Evolutionary conservation across 2,113 vertebrate genomes (phyloP), one percentile per base, ranked within the genome.

Genomic region (Pithys albifrons): DNA sequence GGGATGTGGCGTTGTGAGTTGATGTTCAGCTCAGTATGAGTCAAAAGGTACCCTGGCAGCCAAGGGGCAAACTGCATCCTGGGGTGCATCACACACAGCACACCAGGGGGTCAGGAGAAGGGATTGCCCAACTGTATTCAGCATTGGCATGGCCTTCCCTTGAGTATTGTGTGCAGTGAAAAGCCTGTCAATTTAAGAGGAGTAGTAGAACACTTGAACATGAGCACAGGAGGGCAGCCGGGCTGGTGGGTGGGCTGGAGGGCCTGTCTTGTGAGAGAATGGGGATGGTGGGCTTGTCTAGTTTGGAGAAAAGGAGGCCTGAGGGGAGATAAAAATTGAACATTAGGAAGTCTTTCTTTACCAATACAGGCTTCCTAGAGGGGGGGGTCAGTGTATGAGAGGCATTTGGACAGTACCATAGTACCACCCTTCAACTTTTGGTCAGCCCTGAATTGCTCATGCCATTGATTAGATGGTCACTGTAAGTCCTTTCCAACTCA

Each of bases 211-310:
- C 33, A 7, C 19, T 27, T 62, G 27, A 49, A 29, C 71, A 3
- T 6, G 9, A 37, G 11, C 14, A 31, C 33, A 58, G 23, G 16
- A 70, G 22, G 8, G 9, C 37, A 62, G 0, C 11, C 52, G 61
- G 23, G 33, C n/a, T 67, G 19, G 14, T 61, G n/a, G 49, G 39
- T 39, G 15, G 14, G 28, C 24, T 75, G 23, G 33, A 39, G 75
- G 45, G 39, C 39, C 17, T 54, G 39, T 61, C 24, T 17, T 54
- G 4, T 54, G 62, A 59, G 52, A 89, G 37, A 0, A 0, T 10
- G 27, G 45, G 55, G 10, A 22, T 11, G 39, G 19, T 31, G 39
- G 25, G 10, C 59, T 48, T 46, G 23, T 54, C 46, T 41, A 0
- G 19, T n/a, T 20, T 39, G 19, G 46, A 48, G 54, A 75, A 67